Conservation (phyloP, 2,888 invertebrate genomes). For the Epiblema foenella region DNA sequence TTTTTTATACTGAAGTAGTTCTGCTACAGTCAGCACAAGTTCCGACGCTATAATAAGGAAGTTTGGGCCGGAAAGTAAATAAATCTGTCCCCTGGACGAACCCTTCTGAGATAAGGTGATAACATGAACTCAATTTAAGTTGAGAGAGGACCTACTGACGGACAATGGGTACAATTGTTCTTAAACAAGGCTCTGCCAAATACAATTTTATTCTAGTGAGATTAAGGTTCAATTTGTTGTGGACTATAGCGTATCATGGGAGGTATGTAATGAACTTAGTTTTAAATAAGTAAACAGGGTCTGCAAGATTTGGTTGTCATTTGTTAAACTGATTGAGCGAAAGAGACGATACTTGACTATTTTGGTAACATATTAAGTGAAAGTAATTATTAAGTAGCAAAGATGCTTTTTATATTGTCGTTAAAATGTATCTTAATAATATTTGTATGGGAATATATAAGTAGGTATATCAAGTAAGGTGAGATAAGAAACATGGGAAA, state of each 20-base stretch:
- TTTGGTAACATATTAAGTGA: no score
- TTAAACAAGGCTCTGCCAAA: neutral
- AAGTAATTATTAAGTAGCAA: no score
- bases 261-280: conserved; percentile 27
- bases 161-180: conserved; percentile 35
- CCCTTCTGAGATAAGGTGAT: conserved; percentile 44
- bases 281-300: conserved; percentile 33
- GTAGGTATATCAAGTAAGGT: no score
- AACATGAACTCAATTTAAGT: conserved; percentile 44
- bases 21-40: conserved; percentile 14
- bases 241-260: neutral
- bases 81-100: conserved; percentile 41
- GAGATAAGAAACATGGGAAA: no score
- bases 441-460: no score
- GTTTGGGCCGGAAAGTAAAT: conserved; percentile 32
- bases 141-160: conserved; percentile 37
- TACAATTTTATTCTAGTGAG: neutral
- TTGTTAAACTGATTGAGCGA: conserved; percentile 3
- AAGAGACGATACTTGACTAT: neutral
- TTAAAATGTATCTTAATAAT: no score
- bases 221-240: conserved; percentile 1
- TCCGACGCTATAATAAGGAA: conserved; percentile 32
- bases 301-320: conserved; percentile 2
- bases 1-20: neutral
- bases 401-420: no score